phyloP scores from a whole-genome alignment of 2,113 vertebrate species.

The Panthera tigris region DNA sequence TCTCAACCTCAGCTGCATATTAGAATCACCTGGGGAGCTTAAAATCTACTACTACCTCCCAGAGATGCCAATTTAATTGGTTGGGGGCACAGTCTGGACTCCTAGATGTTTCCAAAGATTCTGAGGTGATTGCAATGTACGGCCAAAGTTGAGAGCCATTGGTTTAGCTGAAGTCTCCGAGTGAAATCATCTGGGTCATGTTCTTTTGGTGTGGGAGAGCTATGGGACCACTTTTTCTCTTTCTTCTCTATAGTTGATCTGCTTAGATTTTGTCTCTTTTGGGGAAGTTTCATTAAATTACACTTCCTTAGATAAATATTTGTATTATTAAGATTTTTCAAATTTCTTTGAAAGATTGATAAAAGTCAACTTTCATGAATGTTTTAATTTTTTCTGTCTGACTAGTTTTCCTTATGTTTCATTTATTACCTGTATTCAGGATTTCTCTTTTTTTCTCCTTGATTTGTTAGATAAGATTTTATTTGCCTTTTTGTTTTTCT shows the following conservation, averaged over 20 bases:
- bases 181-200: not conserved
- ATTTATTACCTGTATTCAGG: not conserved
- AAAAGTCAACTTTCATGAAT: not conserved
- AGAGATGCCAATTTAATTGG: not conserved
- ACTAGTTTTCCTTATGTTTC: not conserved
- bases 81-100: not conserved
- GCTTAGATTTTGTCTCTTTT: not conserved
- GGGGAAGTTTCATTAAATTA: not conserved
- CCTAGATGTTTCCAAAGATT: not conserved
- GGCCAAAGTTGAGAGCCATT: not conserved
- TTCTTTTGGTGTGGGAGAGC: not conserved
- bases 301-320: not conserved
- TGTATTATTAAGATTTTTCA: not conserved
- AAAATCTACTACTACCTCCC: not conserved
- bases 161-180: not conserved
- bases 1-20: not conserved
- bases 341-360: not conserved
- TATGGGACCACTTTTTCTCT: not conserved
- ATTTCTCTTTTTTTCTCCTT: not conserved
- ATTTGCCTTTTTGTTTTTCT: not conserved
- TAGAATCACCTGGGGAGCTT: not conserved
- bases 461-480: not conserved
- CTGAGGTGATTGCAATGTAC: not conserved
- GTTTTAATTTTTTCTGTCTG: constrained; percentile 1
- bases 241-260: not conserved